A percentile compares a stretch with the other conserved stretches of the same genome.
phyloP scores from a whole-genome alignment of 2,888 invertebrate species.

The Punctoribates punctum region DNA sequence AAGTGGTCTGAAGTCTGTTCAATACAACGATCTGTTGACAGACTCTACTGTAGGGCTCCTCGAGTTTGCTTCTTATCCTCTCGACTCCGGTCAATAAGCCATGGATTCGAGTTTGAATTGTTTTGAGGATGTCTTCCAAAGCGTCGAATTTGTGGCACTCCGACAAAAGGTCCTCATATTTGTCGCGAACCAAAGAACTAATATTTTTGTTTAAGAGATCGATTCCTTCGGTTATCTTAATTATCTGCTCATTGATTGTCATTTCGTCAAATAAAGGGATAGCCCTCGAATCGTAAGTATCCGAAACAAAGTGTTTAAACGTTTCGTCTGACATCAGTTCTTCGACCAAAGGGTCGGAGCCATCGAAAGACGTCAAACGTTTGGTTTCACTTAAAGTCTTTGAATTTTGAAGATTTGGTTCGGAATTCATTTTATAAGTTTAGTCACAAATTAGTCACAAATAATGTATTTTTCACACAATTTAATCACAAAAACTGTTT shows the following conservation, averaged over 20 bases:
- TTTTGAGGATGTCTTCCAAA: conserved; percentile 35
- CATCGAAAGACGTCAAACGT: neutral
- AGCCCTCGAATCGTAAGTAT: neutral
- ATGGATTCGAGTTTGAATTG: conserved; percentile 35
- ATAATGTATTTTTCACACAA: neutral
- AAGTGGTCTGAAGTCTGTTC: conserved; percentile 42
- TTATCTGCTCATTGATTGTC: conserved; percentile 38
- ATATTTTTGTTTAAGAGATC: conserved; percentile 37
- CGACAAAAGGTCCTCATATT: conserved; percentile 40
- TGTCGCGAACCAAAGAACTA: conserved; percentile 34
- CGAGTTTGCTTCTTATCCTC: conserved; percentile 15
- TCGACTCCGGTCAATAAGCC: conserved; percentile 32
- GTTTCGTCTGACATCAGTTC: neutral
- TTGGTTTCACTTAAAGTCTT: neutral
- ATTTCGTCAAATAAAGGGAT: neutral
- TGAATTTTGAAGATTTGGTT: neutral
- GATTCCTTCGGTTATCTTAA: conserved; percentile 38
- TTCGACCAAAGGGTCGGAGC: neutral
- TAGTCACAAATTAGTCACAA: too few relatives aligned
- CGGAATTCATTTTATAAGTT: neutral
- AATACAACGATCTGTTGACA: conserved; percentile 38
- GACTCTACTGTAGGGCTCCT: conserved; percentile 40
- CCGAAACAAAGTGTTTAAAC: conserved; percentile 27
- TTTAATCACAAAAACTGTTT: neutral
- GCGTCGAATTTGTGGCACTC: conserved; percentile 37